A percentile compares a stretch with the other conserved stretches of the same genome.
phyloP scores from a whole-genome alignment of 35 echinoderm and acorn worm genomes.

The Diadema setosum region DNA sequence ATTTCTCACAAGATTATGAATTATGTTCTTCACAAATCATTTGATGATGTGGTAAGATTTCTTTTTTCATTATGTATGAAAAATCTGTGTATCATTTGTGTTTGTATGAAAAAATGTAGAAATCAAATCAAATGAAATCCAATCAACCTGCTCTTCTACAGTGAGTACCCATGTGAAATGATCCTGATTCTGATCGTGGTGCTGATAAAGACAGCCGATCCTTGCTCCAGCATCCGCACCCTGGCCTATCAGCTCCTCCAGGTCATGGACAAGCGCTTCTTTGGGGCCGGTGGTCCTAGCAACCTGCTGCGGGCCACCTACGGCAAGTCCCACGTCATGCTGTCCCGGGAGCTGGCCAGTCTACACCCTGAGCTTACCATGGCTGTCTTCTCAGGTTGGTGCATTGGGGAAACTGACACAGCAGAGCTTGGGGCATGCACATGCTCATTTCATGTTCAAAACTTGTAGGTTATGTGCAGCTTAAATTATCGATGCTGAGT shows the following conservation, averaged over 20 bases:
- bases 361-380: constrained; percentile 91
- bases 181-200: constrained; percentile 88
- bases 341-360: constrained; percentile 82
- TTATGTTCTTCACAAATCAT: no score
- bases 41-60: no score
- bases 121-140: not conserved
- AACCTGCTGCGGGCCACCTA: constrained; percentile 63
- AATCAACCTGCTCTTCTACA: not conserved
- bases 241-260: constrained; percentile 84
- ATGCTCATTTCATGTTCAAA: not conserved
- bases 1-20: no score
- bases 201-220: constrained; percentile 91
- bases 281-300: constrained; percentile 23
- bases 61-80: no score
- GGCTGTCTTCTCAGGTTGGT: constrained; percentile 84
- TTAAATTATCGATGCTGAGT: no score
- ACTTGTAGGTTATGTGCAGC: not conserved
- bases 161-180: constrained; percentile 92
- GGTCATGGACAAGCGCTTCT: constrained; percentile 87
- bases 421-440: not conserved
- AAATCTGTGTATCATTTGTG: no score
- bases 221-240: constrained; percentile 49
- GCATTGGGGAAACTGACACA: not conserved
- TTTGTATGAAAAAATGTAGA: not conserved
- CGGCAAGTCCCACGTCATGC: constrained; percentile 80